A percentile compares a stretch with the other conserved stretches of the same genome.
phyloP scores from a whole-genome alignment of 2,113 vertebrate species.

The Silurus asotus region DNA sequence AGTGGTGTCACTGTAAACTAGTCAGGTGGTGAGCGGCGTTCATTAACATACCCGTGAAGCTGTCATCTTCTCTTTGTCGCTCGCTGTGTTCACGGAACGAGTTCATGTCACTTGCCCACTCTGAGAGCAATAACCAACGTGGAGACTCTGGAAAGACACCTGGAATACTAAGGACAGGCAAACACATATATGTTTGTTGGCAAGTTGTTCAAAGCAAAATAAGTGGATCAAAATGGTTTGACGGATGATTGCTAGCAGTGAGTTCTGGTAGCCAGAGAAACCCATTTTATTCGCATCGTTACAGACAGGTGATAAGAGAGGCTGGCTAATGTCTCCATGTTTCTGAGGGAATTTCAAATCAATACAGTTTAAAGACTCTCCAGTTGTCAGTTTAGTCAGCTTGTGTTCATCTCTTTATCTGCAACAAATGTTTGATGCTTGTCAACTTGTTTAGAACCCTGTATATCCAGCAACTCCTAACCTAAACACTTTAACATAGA shows the following conservation, averaged over 20 bases:
- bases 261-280: slow-evolving; percentile 18
- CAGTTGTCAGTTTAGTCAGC: slow-evolving; percentile 47
- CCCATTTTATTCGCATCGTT: neutral
- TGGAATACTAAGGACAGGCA: slow-evolving; percentile 72
- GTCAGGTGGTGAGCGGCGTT: neutral
- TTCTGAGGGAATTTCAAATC: slow-evolving; percentile 59
- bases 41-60: slow-evolving; percentile 69
- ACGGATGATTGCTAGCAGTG: slow-evolving; percentile 25
- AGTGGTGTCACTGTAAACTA: slow-evolving; percentile 5
- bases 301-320: slow-evolving; percentile 56
- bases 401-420: slow-evolving; percentile 41
- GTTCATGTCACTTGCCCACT: slow-evolving; percentile 76
- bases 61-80: slow-evolving; percentile 78
- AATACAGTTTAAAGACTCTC: slow-evolving; percentile 58
- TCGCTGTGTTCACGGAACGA: slow-evolving; percentile 79
- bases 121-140: slow-evolving; percentile 82
- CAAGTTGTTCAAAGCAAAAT: neutral
- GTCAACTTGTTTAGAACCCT: neutral
- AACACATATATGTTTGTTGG: neutral
- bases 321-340: slow-evolving; percentile 53
- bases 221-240: neutral
- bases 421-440: neutral
- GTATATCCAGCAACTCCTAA: neutral
- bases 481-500: neutral
- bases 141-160: slow-evolving; percentile 84